Conservation (phyloP, 2,797 vertebrate species). For the Adelosebastes latens region DNA sequence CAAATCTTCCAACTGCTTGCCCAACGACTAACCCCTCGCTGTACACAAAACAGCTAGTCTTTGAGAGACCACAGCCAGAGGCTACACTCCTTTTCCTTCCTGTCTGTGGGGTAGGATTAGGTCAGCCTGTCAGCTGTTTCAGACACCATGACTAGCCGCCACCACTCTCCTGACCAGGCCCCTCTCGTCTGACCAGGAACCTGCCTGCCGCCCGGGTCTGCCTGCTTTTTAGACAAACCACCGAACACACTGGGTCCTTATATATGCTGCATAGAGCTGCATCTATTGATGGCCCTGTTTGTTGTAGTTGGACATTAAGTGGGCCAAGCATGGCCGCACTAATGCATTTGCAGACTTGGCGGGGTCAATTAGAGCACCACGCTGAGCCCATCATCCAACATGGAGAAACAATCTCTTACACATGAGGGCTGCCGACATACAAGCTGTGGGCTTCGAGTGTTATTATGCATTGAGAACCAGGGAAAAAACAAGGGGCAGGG, state of each 20-base stretch:
- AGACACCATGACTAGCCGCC: conserved; percentile 44
- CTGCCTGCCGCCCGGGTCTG: not conserved
- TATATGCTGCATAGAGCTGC: conserved; percentile 39
- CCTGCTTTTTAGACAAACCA: conserved; percentile 33
- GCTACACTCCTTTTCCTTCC: conserved; percentile 54
- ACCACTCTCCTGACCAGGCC: conserved; percentile 32
- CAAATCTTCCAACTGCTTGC: not conserved
- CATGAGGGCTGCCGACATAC: conserved; percentile 26
- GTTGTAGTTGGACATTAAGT: conserved; percentile 64
- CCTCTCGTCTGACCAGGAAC: conserved; percentile 1
- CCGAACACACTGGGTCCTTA: conserved; percentile 43
- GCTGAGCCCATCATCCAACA: conserved; percentile 34
- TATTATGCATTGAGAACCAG: conserved; percentile 42
- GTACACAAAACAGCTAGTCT: conserved; percentile 27
- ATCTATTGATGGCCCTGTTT: conserved; percentile 62
- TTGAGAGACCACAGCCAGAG: conserved; percentile 29
- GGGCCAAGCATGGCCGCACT: conserved; percentile 44
- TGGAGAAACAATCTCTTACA: conserved; percentile 50
- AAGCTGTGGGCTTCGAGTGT: conserved; percentile 44
- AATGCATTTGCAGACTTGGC: conserved; percentile 66
- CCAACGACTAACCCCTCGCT: not conserved
- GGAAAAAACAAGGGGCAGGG: not conserved
- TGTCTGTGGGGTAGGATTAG: conserved; percentile 55
- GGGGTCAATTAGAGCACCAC: conserved; percentile 51
- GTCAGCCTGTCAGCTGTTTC: conserved; percentile 61